A percentile compares a stretch with the other conserved stretches of the same genome.
Evolutionary conservation across 2,888 invertebrate species (phyloP).

Genomic region (Apamea epomidion): DNA sequence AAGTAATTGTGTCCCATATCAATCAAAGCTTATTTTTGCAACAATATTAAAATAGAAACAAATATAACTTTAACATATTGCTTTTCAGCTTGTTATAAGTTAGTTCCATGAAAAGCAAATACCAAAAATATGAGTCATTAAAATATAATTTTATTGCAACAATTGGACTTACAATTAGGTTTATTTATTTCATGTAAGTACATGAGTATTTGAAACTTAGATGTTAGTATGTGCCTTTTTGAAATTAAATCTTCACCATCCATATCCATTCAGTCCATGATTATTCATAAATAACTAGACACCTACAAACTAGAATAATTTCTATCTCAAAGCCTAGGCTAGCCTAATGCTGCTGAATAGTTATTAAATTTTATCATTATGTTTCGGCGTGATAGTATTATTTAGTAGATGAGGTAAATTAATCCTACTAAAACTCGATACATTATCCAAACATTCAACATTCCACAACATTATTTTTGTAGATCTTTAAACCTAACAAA

Average conservation of each 20-base stretch:
- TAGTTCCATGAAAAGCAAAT: constrained; percentile 63
- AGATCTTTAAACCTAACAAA: constrained; percentile 69
- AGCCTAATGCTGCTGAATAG: constrained; percentile 38
- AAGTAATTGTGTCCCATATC: constrained; percentile 31
- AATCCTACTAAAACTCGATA: constrained; percentile 70
- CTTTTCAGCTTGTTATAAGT: constrained; percentile 63
- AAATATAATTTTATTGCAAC: constrained; percentile 53
- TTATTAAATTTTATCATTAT: constrained; percentile 27
- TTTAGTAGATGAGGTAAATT: constrained; percentile 57
- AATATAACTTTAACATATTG: constrained; percentile 38
- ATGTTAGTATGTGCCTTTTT: constrained; percentile 85
- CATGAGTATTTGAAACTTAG: constrained; percentile 71
- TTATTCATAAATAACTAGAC: constrained; percentile 69
- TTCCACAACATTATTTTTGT: constrained; percentile 84
- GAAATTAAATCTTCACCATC: constrained; percentile 82
- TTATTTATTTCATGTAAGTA: constrained; percentile 70
- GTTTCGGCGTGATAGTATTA: constrained; percentile 53
- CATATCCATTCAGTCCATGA: constrained; percentile 82
- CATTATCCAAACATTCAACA: constrained; percentile 76
- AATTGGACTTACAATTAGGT: constrained; percentile 66
- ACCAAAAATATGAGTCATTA: constrained; percentile 72
- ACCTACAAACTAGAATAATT: constrained; percentile 48
- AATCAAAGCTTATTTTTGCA: constrained; percentile 45
- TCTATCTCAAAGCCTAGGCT: constrained; percentile 42
- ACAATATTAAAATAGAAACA: constrained; percentile 25